Conservation (phyloP, 2,888 invertebrate species). For the Frankliniella intonsa region DNA sequence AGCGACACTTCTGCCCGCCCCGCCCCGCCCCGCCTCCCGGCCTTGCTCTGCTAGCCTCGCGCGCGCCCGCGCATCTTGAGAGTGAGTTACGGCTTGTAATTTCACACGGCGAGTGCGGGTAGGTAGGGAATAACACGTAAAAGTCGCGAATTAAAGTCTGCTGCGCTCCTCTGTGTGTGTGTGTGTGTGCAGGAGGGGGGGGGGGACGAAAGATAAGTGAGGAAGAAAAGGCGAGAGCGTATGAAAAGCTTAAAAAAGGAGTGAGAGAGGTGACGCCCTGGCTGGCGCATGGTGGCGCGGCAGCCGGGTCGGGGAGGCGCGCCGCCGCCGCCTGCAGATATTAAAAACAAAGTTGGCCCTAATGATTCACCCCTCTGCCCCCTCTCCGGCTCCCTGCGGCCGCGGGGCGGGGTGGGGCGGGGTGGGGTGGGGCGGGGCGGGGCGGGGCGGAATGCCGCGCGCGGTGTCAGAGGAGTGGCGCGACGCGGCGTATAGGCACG, state of each 20-base stretch:
- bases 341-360: too few relatives aligned
- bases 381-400: background rate
- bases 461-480: background rate
- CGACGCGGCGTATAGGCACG: background rate
- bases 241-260: background rate
- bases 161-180: background rate
- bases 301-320: too few relatives aligned
- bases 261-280: background rate
- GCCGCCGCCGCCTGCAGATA: background rate
- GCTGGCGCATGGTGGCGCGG: background rate
- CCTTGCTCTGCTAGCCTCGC: too few relatives aligned
- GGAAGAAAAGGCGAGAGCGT: background rate
- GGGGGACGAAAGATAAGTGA: background rate
- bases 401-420: background rate
- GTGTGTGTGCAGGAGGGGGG: background rate
- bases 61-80: background rate
- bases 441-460: background rate
- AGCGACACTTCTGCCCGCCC: too few relatives aligned
- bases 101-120: background rate
- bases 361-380: background rate
- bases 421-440: background rate
- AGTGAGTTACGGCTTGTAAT: conserved; percentile 22
- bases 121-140: conserved; percentile 5
- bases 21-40: too few relatives aligned
- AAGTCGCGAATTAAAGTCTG: conserved; percentile 21